Percentiles rank a stretch among this genome's conserved stretches.
Evolutionary conservation across 2,113 vertebrate genomes (phyloP).

Genomic region (Scomber japonicus): DNA sequence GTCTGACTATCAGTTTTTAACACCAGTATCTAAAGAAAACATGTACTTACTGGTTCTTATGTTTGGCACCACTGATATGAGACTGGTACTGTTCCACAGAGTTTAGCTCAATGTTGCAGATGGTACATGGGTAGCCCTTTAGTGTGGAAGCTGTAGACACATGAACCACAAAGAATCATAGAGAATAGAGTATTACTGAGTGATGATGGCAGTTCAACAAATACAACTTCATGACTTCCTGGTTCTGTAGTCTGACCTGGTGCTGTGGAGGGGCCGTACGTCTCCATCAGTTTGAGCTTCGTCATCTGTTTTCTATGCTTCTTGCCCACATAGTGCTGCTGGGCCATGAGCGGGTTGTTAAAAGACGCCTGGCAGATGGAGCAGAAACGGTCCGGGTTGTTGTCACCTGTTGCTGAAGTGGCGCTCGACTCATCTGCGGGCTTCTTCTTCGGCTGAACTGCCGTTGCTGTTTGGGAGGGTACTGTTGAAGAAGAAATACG

Average conservation of each 20-base stretch:
- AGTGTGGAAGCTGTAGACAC: constrained; percentile 86
- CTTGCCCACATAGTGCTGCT: constrained; percentile 97
- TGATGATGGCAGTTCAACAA: not conserved
- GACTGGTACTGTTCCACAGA: constrained; percentile 98
- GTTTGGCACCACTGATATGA: constrained; percentile 97
- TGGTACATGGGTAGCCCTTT: constrained; percentile 93
- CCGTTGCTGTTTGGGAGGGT: constrained; percentile 47
- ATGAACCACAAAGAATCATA: constrained; percentile 5
- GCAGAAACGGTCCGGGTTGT: constrained; percentile 94
- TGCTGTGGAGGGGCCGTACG: constrained; percentile 88
- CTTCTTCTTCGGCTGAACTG: constrained; percentile 59
- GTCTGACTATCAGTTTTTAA: not conserved
- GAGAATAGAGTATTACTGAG: not conserved
- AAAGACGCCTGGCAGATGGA: constrained; percentile 96
- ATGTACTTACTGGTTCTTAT: constrained; percentile 93
- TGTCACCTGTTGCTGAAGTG: constrained; percentile 1
- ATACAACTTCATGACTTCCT: not conserved
- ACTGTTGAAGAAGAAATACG: constrained; percentile 5
- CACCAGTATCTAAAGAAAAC: not conserved
- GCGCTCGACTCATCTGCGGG: constrained; percentile 11
- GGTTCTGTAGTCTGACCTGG: constrained; percentile 71
- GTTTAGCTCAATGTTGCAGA: constrained; percentile 96
- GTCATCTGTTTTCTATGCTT: constrained; percentile 96
- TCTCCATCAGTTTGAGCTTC: constrained; percentile 95
- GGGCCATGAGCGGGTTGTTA: constrained; percentile 96